These are phyloP conservation scores for Thymallus thymallus DNA, from an alignment of 2,113 vertebrate species.

Conservation along the genomic window DNA sequence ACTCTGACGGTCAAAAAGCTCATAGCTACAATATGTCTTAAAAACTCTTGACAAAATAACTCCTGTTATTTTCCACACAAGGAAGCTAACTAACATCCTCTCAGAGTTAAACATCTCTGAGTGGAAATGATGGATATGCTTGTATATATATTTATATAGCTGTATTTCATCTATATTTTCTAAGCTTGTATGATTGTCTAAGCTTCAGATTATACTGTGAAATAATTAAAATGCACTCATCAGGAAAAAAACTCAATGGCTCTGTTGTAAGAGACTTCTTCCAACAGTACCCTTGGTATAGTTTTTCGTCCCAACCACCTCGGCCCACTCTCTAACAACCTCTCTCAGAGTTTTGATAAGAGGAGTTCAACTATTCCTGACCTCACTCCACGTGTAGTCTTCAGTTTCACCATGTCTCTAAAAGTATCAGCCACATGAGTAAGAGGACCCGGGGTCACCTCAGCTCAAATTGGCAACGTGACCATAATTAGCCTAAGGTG, in stretches of 20 bases:
- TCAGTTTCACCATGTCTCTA: slow-evolving; percentile 21
- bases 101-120: neutral
- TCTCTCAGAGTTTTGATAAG: slow-evolving; percentile 33
- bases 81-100: neutral
- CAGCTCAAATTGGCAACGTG: slow-evolving; percentile 27
- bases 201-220: slow-evolving; percentile 67
- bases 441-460: slow-evolving; percentile 10
- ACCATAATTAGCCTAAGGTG: slow-evolving; percentile 43
- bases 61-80: too few relatives aligned
- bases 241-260: slow-evolving; percentile 34
- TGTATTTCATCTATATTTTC: slow-evolving; percentile 27
- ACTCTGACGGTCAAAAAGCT: slow-evolving; percentile 50
- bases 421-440: neutral
- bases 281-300: slow-evolving; percentile 6
- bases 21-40: slow-evolving; percentile 23
- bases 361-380: slow-evolving; percentile 30
- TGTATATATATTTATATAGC: slow-evolving; percentile 18
- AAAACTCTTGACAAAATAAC: slow-evolving; percentile 35
- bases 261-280: slow-evolving; percentile 25
- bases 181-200: slow-evolving; percentile 18
- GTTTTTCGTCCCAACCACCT: slow-evolving; percentile 10
- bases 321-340: neutral
- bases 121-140: neutral
- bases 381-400: slow-evolving; percentile 22
- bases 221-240: slow-evolving; percentile 65